Evolutionary conservation across 2,113 vertebrate species (phyloP), one percentile per base, ranked within the genome.

Genomic region (Melanostigma gelatinosum): DNA sequence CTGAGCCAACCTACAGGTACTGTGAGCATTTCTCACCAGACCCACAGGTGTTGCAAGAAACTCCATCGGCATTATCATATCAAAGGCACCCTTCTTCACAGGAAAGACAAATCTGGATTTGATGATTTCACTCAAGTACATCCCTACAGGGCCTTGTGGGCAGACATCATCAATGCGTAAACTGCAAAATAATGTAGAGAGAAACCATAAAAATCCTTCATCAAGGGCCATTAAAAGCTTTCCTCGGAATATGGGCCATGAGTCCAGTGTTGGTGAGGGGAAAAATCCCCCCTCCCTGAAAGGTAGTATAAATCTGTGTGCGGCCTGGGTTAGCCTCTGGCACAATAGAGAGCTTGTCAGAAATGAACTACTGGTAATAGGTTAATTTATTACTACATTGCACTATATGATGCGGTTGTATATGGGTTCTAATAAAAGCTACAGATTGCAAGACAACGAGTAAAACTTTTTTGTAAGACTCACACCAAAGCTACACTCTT

Each of bases 111-210:
- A 86, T 87, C 63, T 66, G 64, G 52, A 90, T 85, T 82, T 91
- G 89, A 88, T 87, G 63, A 89, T 91, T 90, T 89, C 83, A 91
- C 76, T 79, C 70, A 60, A 84, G 70, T 77, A 67, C 48, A 70
- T 76, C 66, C 75, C 83, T 58, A 77, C 71, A 80, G 85, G 82
- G 87, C 75, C 74, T 79, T 29, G 62, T 88, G 83, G 77, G 89
- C 52, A 86, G 85, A 89, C 79, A 84, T 89, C 65, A 84, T 90
- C 84, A 88, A 85, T 85, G 90, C 84, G 89, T 87, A 90, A 93
- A 92, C 75, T 79, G 81, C 86, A 85, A 91, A 84, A 92, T 93
- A 90, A 93, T 88, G 87, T 77, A 81, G 79, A 72, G 75, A 72
- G 80, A 84, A 88, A 84, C 74, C 64, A 86, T 91, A 88, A 91